Evolutionary conservation across 2,797 vertebrate species (phyloP).

Genomic region (Sternotherus odoratus): DNA sequence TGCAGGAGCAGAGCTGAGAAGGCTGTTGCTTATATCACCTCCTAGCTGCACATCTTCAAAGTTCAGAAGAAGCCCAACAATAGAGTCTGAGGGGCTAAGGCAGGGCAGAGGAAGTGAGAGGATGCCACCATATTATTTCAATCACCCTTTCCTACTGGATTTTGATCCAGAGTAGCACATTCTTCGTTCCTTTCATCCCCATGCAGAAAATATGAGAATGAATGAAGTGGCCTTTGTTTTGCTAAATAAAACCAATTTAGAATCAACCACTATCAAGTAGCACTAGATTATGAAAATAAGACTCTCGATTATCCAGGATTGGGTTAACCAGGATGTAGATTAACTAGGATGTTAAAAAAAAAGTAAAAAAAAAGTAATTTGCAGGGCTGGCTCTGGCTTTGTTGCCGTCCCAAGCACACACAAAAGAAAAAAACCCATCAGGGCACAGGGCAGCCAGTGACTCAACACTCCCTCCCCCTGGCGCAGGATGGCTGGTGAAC

Average conservation of each 20-base stretch:
- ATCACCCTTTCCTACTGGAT: accelerated
- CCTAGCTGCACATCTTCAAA: background rate
- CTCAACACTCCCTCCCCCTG: no score
- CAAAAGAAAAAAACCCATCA: no score
- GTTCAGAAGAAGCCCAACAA: background rate
- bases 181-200: background rate
- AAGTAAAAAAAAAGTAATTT: no score
- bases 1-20: background rate
- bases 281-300: background rate
- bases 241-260: background rate
- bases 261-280: background rate
- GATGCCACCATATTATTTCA: accelerated
- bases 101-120: accelerated
- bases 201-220: background rate
- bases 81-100: accelerated
- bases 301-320: no score
- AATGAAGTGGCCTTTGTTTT: background rate
- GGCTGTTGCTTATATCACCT: background rate
- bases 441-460: no score
- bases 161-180: background rate
- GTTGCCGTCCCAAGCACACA: no score
- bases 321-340: no score
- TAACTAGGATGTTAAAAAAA: no score
- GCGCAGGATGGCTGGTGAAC: no score
- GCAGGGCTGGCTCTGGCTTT: no score